Evolutionary conservation across 2,113 vertebrate species (phyloP).

Genomic region (Mirza zaza): DNA sequence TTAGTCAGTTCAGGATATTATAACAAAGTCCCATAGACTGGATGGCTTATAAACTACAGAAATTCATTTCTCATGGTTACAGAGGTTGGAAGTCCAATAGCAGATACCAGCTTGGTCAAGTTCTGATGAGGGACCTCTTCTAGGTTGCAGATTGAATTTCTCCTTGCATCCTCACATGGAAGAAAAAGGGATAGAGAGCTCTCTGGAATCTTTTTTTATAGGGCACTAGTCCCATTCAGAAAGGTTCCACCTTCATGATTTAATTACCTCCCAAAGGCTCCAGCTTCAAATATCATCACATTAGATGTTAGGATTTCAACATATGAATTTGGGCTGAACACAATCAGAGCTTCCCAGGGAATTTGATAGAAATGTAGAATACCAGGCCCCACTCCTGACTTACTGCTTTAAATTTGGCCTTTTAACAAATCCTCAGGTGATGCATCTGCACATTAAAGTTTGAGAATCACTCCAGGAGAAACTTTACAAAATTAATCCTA

Average conservation of each 20-base stretch:
- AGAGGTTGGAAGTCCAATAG: neutral
- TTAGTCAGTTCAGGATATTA: too few relatives aligned
- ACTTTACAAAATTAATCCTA: conserved; percentile 41
- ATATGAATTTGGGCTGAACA: neutral
- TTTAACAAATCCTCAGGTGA: neutral
- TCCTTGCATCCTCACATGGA: neutral
- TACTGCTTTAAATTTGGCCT: neutral
- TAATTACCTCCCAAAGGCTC: neutral
- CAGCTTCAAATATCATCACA: neutral
- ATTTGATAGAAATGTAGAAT: neutral
- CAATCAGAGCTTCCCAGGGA: neutral
- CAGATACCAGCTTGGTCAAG: neutral
- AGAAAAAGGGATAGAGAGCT: neutral
- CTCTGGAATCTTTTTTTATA: neutral
- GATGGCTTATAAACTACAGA: neutral
- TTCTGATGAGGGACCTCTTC: neutral
- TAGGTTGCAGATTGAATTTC: neutral
- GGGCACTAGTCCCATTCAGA: neutral
- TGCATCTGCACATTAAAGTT: conserved; percentile 12
- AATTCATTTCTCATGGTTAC: neutral
- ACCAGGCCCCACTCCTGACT: neutral
- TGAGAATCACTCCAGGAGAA: conserved; percentile 40
- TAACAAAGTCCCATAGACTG: neutral
- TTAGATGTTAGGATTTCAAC: neutral
- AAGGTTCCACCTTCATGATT: neutral